phyloP scores from a whole-genome alignment of 2,888 invertebrate genomes.

The Ptycholaimellus sp. region DNA sequence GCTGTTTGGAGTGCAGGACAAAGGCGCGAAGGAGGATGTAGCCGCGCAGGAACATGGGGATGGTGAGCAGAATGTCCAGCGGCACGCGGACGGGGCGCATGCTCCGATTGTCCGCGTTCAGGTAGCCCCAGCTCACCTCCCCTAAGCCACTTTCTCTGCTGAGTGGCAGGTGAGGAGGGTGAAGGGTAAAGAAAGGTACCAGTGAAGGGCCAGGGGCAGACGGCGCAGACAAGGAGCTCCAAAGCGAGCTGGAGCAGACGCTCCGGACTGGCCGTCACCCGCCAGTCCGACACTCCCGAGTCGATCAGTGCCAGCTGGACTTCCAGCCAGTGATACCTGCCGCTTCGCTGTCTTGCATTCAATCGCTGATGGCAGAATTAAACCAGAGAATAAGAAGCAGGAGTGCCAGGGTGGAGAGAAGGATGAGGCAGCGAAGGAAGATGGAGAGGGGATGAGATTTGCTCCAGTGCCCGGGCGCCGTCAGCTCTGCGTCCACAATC shows the following conservation, averaged over 20 bases:
- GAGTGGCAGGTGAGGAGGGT: too few relatives aligned
- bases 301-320: constrained; percentile 80
- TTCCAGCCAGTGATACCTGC: constrained; percentile 2
- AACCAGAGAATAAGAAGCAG: neutral
- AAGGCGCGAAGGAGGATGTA: constrained; percentile 98
- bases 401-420: neutral
- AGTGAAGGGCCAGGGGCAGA: constrained; percentile 97
- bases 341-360: neutral
- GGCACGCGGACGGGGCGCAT: constrained; percentile 63
- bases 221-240: constrained; percentile 80
- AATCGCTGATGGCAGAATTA: neutral
- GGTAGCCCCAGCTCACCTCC: constrained; percentile 18
- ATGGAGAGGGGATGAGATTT: neutral
- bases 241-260: constrained; percentile 45
- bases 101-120: constrained; percentile 25
- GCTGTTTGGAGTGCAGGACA: constrained; percentile 95
- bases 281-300: constrained; percentile 99
- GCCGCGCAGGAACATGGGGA: constrained; percentile 97
- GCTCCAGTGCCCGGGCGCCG: constrained; percentile 37
- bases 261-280: constrained; percentile 98
- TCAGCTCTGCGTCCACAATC: constrained; percentile 96
- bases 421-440: neutral
- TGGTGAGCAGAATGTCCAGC: constrained; percentile 81
- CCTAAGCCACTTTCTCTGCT: too few relatives aligned
- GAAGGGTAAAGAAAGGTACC: too few relatives aligned